Base-by-base conservation (phyloP, 2,797 vertebrate genomes). In the Falco rusticolus region DNA sequence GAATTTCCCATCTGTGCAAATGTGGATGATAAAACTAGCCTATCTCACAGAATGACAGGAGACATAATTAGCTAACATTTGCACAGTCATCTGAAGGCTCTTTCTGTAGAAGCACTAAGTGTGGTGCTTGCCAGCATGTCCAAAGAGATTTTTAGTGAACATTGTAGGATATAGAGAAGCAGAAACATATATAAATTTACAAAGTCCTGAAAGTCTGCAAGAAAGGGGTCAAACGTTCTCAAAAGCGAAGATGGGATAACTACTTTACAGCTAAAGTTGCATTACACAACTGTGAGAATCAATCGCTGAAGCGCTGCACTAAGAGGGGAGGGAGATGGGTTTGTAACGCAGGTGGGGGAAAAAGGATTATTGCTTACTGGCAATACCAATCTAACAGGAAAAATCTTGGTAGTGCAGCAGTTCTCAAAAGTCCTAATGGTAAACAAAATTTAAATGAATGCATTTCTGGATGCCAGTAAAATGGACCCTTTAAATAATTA, bases 1-100 rank as follows among this genome's bases (percentile, higher is more conserved):
- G 63, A 88, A 69, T 85, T 80, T 91, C 64, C 76, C 87, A 90
- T 91, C 80, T 96, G 85, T 82, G 82, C 48, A 95, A 95, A 94
- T 70, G 64, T 5, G 13, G 37, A 76, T 94, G 74, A 94, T 84
- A 77, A 87, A 93, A 90, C 48, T 84, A 79, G 28, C 37, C 37
- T 79, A 66, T 69, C 39, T 78, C 59, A 82, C 22, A 76, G 63
- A 91, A 86, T 84, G 87, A 91, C 56, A 76, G 39, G 26, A 90
- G 53, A 77, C 54, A 48, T 64, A 91, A 93, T 88, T 85, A 94
- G 59, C 84, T 81, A 90, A 88, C 41, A 57, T 96, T 94, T 95
- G 56, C 65, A 83, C 43, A 89, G 74, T 64, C 47, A 71, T 91
- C 51, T 59, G 65, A 90, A 90, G 51, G 54, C 21, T 45, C 31